A percentile compares a stretch with the other conserved stretches of the same genome.
phyloP scores from a whole-genome alignment of 1,140 invertebrate species.

The Scaptomyza hsui region DNA sequence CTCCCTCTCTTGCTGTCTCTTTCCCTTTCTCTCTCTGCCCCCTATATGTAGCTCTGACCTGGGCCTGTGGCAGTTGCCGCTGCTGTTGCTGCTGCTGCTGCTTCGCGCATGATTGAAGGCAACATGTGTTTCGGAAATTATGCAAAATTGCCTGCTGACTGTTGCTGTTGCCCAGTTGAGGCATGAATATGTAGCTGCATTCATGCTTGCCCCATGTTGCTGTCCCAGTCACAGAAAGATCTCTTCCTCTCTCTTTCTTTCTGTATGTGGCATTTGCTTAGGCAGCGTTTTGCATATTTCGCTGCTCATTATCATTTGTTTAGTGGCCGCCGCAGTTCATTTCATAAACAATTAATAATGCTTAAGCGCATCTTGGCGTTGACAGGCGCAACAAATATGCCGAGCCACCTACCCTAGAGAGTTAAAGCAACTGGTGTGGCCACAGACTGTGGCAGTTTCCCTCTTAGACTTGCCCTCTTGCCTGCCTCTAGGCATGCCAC shows the following conservation, averaged over 20 bases:
- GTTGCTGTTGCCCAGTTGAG: constrained; percentile 32
- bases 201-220: constrained; percentile 1
- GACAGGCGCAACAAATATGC: constrained; percentile 59
- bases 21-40: background rate
- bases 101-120: constrained; percentile 80
- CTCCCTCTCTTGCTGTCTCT: background rate
- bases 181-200: constrained; percentile 57
- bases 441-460: constrained; percentile 23
- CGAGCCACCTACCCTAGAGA: constrained; percentile 33
- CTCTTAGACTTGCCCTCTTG: background rate
- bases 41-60: constrained; percentile 36
- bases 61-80: constrained; percentile 33
- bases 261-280: constrained; percentile 35
- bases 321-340: constrained; percentile 70
- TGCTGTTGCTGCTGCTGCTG: constrained; percentile 30
- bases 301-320: constrained; percentile 76
- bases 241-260: constrained; percentile 36
- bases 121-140: constrained; percentile 84
- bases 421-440: constrained; percentile 48
- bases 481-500: constrained; percentile 14
- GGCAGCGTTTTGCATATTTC: constrained; percentile 69
- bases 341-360: constrained; percentile 80
- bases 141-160: constrained; percentile 76
- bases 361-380: constrained; percentile 79
- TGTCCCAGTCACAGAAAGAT: constrained; percentile 41